phyloP scores from a whole-genome alignment of 2,113 vertebrate species.

The Callopanchax toddi region DNA sequence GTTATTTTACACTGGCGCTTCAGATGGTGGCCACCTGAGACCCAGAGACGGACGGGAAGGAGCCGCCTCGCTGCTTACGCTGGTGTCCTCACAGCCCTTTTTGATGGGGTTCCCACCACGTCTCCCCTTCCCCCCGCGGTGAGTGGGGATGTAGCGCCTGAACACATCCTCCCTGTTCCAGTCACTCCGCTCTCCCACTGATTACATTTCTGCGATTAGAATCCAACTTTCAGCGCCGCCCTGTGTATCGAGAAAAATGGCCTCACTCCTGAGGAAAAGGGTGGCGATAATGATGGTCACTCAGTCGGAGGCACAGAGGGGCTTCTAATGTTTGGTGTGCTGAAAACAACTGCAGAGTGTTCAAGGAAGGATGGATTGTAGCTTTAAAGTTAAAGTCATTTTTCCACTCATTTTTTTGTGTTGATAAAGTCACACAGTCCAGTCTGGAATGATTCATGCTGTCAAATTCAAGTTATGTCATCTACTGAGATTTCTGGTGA shows the following conservation, averaged over 20 bases:
- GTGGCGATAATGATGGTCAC: conserved; percentile 14
- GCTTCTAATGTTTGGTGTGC: conserved; percentile 12
- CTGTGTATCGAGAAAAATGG: conserved; percentile 12
- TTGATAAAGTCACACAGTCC: neutral
- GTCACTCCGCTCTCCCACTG: conserved; percentile 13
- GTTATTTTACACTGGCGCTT: conserved; percentile 5
- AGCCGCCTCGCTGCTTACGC: neutral
- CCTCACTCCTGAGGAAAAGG: conserved; percentile 13
- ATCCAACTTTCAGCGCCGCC: neutral
- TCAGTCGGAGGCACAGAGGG: conserved; percentile 15
- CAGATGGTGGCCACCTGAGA: conserved; percentile 6
- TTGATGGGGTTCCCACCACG: conserved; percentile 8
- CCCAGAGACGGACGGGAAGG: neutral
- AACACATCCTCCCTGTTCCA: neutral
- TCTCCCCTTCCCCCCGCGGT: neutral
- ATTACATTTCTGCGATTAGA: conserved; percentile 21
- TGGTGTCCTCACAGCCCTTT: neutral
- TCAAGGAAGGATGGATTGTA: neutral
- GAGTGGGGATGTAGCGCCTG: conserved; percentile 5
- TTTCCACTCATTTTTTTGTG: neutral
- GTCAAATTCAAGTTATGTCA: too few species aligned
- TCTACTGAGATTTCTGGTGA: too few species aligned
- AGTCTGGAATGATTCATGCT: neutral
- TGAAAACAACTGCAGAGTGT: conserved; percentile 4
- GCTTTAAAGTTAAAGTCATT: neutral